Conservation (phyloP, 2,113 vertebrate species). For the Phycodurus eques region DNA sequence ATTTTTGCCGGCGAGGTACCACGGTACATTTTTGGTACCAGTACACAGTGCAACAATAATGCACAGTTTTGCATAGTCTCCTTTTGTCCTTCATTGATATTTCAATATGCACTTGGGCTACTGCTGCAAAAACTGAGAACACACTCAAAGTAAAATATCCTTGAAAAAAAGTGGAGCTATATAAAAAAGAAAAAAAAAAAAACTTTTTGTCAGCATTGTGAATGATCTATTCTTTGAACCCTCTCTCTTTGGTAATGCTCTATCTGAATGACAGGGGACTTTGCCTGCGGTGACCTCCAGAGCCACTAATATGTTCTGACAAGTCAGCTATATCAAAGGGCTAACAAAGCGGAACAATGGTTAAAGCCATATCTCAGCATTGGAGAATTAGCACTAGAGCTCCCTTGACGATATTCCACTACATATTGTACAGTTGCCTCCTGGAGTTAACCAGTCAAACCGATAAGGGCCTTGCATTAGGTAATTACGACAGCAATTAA, state of each 20-base stretch:
- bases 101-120: neutral
- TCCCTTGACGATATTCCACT: slow-evolving; percentile 6
- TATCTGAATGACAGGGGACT: slow-evolving; percentile 48
- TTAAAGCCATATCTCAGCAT: slow-evolving; percentile 53
- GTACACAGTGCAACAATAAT: neutral
- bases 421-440: neutral
- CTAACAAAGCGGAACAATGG: slow-evolving; percentile 48
- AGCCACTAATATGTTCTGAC: slow-evolving; percentile 59
- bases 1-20: too few relatives aligned
- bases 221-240: slow-evolving; percentile 5
- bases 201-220: slow-evolving; percentile 42
- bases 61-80: neutral
- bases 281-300: slow-evolving; percentile 46
- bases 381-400: slow-evolving; percentile 28
- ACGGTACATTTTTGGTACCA: too few relatives aligned
- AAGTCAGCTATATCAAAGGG: slow-evolving; percentile 52
- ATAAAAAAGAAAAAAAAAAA: neutral
- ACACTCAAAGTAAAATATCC: slow-evolving; percentile 17
- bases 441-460: slow-evolving; percentile 22
- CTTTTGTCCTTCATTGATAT: neutral
- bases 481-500: neutral
- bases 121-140: slow-evolving; percentile 11
- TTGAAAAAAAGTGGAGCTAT: neutral
- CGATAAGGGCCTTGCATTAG: neutral
- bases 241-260: neutral